Evolutionary conservation across 1,140 invertebrate species (phyloP).

Genomic region (Dendroctonus ponderosae): DNA sequence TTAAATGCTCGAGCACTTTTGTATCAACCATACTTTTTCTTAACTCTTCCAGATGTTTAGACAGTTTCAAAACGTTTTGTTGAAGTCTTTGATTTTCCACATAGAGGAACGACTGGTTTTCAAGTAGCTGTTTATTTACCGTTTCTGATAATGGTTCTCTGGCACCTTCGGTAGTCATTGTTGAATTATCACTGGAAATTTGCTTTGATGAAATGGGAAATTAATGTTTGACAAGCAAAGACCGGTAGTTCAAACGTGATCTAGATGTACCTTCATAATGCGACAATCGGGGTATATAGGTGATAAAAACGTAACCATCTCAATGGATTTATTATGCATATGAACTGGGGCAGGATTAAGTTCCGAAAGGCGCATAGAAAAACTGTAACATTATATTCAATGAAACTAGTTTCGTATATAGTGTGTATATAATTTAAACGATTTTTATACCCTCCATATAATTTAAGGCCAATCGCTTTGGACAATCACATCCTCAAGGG

Average conservation of each 20-base stretch:
- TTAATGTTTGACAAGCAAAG: slow-evolving; percentile 18
- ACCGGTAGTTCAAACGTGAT: slow-evolving; percentile 3
- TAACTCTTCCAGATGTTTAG: slow-evolving; percentile 31
- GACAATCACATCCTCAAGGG: too few relatives aligned
- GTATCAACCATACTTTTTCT: slow-evolving; percentile 21
- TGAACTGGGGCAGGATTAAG: too few relatives aligned
- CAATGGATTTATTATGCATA: too few relatives aligned
- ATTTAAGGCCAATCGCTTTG: too few relatives aligned
- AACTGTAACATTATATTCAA: too few relatives aligned
- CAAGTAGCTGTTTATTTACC: slow-evolving; percentile 29
- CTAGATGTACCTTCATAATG: neutral
- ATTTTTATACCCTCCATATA: too few relatives aligned
- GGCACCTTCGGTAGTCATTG: slow-evolving; percentile 18
- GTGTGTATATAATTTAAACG: too few relatives aligned
- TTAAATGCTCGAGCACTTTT: slow-evolving; percentile 27
- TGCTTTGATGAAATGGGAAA: slow-evolving; percentile 12
- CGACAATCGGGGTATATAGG: too few relatives aligned
- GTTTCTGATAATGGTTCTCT: neutral
- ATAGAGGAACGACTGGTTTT: slow-evolving; percentile 37
- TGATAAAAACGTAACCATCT: too few relatives aligned
- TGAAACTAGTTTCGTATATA: too few relatives aligned
- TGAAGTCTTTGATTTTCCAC: slow-evolving; percentile 35
- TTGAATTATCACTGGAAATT: slow-evolving; percentile 27
- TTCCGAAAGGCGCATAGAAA: too few relatives aligned
- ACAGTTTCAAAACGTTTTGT: slow-evolving; percentile 28